A percentile compares a stretch with the other conserved stretches of the same genome.
These are phyloP conservation scores for Papilio helenus DNA, from an alignment of 1,140 invertebrate species.

Conservation along the genomic window DNA sequence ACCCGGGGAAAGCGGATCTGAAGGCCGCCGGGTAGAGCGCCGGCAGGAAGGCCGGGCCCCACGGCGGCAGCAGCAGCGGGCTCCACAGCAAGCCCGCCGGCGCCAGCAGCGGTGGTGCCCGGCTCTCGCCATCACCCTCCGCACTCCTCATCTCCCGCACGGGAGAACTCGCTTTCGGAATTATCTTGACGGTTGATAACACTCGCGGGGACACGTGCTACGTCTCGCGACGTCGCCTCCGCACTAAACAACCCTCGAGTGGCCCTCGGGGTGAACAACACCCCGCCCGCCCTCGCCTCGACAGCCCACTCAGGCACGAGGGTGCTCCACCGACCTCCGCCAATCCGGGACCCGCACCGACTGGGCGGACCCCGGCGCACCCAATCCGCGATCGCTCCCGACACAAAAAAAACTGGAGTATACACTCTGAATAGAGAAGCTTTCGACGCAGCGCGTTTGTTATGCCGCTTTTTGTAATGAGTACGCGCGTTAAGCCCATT, in stretches of 20 bases:
- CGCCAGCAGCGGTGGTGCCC: conserved; percentile 77
- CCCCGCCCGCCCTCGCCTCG: conserved; percentile 79
- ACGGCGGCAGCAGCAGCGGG: conserved; percentile 83
- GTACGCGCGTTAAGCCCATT: conserved; percentile 81
- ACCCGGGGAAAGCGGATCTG: conserved; percentile 84
- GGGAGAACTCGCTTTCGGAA: conserved; percentile 78
- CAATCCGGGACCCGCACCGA: conserved; percentile 56
- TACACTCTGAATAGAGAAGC: conserved; percentile 80
- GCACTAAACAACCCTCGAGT: conserved; percentile 82
- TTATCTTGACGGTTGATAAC: conserved; percentile 71
- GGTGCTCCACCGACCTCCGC: conserved; percentile 72
- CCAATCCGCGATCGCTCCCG: conserved; percentile 66
- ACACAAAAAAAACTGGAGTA: conserved; percentile 79
- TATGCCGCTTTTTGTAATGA: conserved; percentile 82
- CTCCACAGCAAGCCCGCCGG: conserved; percentile 83
- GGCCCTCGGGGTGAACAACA: conserved; percentile 80
- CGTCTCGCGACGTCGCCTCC: conserved; percentile 74
- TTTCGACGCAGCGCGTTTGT: conserved; percentile 79
- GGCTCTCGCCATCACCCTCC: conserved; percentile 79
- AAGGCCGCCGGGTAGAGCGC: conserved; percentile 84
- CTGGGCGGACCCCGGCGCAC: conserved; percentile 62
- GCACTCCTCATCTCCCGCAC: conserved; percentile 79
- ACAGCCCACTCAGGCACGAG: conserved; percentile 80
- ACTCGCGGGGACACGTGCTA: conserved; percentile 72
- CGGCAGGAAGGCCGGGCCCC: conserved; percentile 83